A percentile compares a stretch with the other conserved stretches of the same genome.
phyloP scores from a whole-genome alignment of 2,888 invertebrate genomes.

The Baccha elongata region DNA sequence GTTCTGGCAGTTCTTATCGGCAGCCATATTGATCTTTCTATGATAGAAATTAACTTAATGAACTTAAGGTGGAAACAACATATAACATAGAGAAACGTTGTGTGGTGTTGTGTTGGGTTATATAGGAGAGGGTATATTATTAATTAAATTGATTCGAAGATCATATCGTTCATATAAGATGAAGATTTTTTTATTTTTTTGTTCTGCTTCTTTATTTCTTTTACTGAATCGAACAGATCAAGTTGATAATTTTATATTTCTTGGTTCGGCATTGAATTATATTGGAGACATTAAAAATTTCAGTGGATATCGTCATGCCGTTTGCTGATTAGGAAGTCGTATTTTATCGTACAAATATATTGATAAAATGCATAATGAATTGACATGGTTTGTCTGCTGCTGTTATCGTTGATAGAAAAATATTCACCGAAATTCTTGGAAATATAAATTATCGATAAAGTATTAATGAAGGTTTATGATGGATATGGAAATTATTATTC shows the following conservation, averaged over 20 bases:
- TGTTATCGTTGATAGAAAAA: constrained; percentile 29
- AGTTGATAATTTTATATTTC: constrained; percentile 2
- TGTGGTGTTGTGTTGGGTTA: constrained; percentile 10
- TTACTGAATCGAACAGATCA: not conserved
- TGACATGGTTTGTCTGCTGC: constrained; percentile 38
- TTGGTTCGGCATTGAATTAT: constrained; percentile 23
- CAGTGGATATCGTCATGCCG: constrained; percentile 12
- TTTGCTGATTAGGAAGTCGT: constrained; percentile 52
- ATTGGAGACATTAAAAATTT: constrained; percentile 31
- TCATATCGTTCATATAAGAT: constrained; percentile 31
- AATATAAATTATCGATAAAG: constrained; percentile 28
- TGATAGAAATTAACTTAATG: constrained; percentile 55
- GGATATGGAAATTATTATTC: not conserved
- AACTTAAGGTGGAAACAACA: constrained; percentile 22
- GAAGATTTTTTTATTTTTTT: not conserved
- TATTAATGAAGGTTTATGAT: constrained; percentile 36
- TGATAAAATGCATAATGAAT: constrained; percentile 38
- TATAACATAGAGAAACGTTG: not conserved
- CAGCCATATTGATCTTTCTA: constrained; percentile 38
- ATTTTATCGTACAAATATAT: constrained; percentile 36
- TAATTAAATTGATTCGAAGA: constrained; percentile 41
- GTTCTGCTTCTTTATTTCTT: constrained; percentile 8
- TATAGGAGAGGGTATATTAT: constrained; percentile 15
- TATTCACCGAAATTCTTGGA: not conserved
- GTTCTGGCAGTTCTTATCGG: constrained; percentile 33